Conservation (phyloP, 2,113 vertebrate genomes). For the Microcebus lehilahytsara region DNA sequence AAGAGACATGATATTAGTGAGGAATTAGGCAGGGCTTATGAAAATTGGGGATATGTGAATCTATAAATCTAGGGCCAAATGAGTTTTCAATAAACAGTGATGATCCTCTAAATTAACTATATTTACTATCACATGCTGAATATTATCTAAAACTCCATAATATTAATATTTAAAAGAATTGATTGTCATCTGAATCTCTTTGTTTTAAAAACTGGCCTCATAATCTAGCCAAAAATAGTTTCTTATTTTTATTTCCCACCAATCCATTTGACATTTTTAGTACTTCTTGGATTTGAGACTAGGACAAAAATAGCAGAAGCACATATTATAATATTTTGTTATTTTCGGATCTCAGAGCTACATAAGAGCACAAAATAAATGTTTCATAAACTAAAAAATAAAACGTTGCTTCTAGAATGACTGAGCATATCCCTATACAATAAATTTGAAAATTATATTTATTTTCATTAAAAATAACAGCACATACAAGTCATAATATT, state of each 20-base stretch:
- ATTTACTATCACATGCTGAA: background rate
- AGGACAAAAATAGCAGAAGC: conserved; percentile 40
- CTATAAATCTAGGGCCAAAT: background rate
- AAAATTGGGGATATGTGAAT: background rate
- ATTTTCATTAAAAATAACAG: background rate
- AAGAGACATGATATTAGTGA: background rate
- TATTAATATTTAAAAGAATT: conserved; percentile 42
- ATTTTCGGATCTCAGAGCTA: conserved; percentile 2
- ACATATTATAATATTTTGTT: conserved; percentile 30
- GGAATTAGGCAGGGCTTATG: background rate
- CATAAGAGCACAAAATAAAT: conserved; percentile 5
- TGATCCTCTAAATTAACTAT: conserved; percentile 8
- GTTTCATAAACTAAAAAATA: background rate
- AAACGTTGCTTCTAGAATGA: background rate
- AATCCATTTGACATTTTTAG: conserved; percentile 58
- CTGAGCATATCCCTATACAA: background rate
- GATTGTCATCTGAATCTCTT: conserved; percentile 29
- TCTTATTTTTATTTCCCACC: conserved; percentile 58
- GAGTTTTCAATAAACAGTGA: conserved; percentile 20
- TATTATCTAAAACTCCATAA: conserved; percentile 28
- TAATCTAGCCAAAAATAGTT: conserved; percentile 39
- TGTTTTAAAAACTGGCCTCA: conserved; percentile 35
- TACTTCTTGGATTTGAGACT: conserved; percentile 36
- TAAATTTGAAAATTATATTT: background rate
- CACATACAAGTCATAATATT: background rate